These are phyloP conservation scores for Torymus aiolomorphi DNA, from an alignment of 2,888 invertebrate species.

Conservation along the genomic window DNA sequence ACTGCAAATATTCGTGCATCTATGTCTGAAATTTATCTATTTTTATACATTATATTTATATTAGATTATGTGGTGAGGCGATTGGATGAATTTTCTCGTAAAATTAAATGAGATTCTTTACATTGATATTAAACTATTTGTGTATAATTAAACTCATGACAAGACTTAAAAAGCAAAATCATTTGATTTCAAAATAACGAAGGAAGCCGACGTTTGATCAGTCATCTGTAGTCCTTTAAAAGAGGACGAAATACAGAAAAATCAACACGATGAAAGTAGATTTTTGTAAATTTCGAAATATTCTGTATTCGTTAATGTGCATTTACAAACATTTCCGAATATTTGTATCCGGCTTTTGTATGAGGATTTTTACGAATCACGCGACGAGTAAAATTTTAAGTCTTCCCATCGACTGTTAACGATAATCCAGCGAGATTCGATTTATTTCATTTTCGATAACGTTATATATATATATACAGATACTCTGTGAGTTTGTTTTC, in stretches of 20 bases:
- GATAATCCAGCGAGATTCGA: slow-evolving; percentile 31
- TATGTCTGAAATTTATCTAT: too few relatives aligned
- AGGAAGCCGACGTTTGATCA: slow-evolving; percentile 2
- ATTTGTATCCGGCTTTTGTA: slow-evolving; percentile 45
- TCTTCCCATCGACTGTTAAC: slow-evolving; percentile 50
- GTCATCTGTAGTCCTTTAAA: not conserved
- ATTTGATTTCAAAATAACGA: not conserved
- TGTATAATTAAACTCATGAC: too few relatives aligned
- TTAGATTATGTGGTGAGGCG: too few relatives aligned
- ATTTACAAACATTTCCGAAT: slow-evolving; percentile 38
- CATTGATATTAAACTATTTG: too few relatives aligned
- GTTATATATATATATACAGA: slow-evolving; percentile 12
- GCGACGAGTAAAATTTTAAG: slow-evolving; percentile 37
- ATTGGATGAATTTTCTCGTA: too few relatives aligned
- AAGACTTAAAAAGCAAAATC: too few relatives aligned
- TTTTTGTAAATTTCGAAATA: slow-evolving; percentile 43
- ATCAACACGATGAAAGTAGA: slow-evolving; percentile 47
- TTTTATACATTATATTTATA: too few relatives aligned
- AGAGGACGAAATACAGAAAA: not conserved
- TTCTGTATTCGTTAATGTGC: slow-evolving; percentile 34
- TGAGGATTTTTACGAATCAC: slow-evolving; percentile 38
- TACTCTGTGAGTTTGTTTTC: slow-evolving; percentile 37
- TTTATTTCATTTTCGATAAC: slow-evolving; percentile 13
- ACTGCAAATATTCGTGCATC: too few relatives aligned
- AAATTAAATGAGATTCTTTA: too few relatives aligned